Conservation (phyloP, 2,797 vertebrate genomes). For the Takifugu ocellatus region DNA sequence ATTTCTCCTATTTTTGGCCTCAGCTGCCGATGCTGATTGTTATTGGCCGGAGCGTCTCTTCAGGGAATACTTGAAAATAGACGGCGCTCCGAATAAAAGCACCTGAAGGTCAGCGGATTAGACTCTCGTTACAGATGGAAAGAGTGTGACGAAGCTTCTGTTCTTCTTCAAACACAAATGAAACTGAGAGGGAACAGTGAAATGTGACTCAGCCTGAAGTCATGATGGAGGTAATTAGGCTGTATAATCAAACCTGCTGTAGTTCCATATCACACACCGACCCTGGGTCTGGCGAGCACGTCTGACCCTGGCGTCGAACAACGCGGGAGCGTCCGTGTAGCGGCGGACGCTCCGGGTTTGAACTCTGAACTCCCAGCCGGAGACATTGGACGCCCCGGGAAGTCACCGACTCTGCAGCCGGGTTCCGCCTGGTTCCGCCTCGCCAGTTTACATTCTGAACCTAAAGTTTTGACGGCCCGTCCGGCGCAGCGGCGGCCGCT, state of each 20-base stretch:
- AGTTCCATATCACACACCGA: constrained; percentile 47
- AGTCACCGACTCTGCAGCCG: constrained; percentile 1
- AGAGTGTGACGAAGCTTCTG: constrained; percentile 22
- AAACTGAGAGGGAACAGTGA: constrained; percentile 15
- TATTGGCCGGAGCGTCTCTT: neutral
- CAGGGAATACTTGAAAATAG: constrained; percentile 2
- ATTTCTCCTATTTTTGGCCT: neutral
- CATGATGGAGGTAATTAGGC: constrained; percentile 61
- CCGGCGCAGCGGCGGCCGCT: neutral
- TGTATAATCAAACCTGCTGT: constrained; percentile 51
- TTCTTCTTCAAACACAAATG: constrained; percentile 36
- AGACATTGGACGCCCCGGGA: neutral
- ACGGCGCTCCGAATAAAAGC: constrained; percentile 8
- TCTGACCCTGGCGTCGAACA: constrained; percentile 4
- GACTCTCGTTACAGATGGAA: constrained; percentile 16
- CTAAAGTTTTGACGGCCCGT: constrained; percentile 16
- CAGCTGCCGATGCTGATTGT: too few relatives aligned
- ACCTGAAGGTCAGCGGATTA: constrained; percentile 21
- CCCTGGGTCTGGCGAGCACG: constrained; percentile 57
- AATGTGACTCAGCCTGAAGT: constrained; percentile 61
- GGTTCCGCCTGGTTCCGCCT: constrained; percentile 31
- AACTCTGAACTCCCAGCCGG: constrained; percentile 47
- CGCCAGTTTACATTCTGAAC: constrained; percentile 31
- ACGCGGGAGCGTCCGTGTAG: too few relatives aligned
- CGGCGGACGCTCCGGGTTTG: too few relatives aligned